Conservation (phyloP, 23 tunicate species). For the Ascidia mentula region DNA sequence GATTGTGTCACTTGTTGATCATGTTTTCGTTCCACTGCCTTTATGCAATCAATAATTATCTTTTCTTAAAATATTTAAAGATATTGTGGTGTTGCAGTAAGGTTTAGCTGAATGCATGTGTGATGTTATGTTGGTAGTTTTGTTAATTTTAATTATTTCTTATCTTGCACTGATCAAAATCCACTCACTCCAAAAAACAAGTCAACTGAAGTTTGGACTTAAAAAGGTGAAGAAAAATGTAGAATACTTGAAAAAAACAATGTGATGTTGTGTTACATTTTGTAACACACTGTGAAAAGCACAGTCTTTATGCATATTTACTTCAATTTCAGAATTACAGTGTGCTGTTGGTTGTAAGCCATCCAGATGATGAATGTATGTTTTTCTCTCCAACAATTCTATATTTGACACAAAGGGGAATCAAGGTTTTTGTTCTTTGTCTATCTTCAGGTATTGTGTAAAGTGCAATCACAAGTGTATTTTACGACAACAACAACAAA, state of each 20-base stretch:
- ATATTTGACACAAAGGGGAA: slow-evolving; percentile 30
- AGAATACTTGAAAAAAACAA: too few species aligned
- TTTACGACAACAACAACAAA: too few species aligned
- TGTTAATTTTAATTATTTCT: neutral
- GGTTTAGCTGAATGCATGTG: too few species aligned
- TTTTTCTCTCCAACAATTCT: slow-evolving; percentile 79
- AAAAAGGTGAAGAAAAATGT: neutral
- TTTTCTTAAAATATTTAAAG: too few species aligned
- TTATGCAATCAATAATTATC: too few species aligned
- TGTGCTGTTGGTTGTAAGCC: slow-evolving; percentile 58
- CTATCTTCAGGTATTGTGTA: slow-evolving; percentile 53
- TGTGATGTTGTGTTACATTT: too few species aligned
- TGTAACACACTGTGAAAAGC: neutral
- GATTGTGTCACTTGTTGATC: too few species aligned
- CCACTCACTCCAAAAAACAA: neutral
- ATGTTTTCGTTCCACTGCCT: too few species aligned
- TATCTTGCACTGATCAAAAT: neutral
- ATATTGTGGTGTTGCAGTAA: too few species aligned
- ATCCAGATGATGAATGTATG: slow-evolving; percentile 93
- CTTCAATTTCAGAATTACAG: slow-evolving; percentile 18
- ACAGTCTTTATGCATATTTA: neutral
- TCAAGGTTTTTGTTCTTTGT: slow-evolving; percentile 49
- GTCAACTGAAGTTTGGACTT: neutral
- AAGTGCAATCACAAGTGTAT: too few species aligned
- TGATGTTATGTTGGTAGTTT: neutral